phyloP scores from a whole-genome alignment of 2,797 vertebrate species.

The Alcedo quadribrachys region DNA sequence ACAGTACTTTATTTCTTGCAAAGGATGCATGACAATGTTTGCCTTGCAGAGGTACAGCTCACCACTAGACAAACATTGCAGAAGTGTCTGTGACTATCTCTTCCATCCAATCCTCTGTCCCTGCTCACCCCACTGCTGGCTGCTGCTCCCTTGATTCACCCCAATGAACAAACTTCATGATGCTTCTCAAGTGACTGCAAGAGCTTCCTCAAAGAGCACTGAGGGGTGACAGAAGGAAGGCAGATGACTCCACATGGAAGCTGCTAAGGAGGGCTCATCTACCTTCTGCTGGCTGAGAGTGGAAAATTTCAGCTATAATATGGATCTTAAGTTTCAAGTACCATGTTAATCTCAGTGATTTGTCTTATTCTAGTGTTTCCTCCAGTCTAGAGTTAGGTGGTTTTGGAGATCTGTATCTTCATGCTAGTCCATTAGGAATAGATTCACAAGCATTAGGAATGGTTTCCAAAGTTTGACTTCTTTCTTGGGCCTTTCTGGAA shows the following conservation, averaged over 20 bases:
- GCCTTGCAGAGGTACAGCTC: neutral
- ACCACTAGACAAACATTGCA: neutral
- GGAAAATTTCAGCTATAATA: neutral
- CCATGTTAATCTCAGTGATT: neutral
- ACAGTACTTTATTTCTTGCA: neutral
- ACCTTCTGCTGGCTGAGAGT: neutral
- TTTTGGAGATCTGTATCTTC: neutral
- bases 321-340: neutral
- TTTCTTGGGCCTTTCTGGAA: neutral
- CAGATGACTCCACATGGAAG: neutral
- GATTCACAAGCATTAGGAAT: neutral
- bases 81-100: neutral
- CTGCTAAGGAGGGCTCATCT: neutral
- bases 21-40: neutral
- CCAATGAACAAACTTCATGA: neutral
- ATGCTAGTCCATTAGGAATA: neutral
- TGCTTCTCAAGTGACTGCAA: neutral
- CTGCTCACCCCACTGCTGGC: neutral
- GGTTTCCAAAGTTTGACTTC: neutral
- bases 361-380: neutral
- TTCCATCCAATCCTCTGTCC: fast-evolving
- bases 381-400: neutral
- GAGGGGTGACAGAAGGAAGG: neutral
- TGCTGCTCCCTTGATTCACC: neutral
- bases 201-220: neutral